phyloP scores from a whole-genome alignment of 2,888 invertebrate species.

The Erannis defoliaria region DNA sequence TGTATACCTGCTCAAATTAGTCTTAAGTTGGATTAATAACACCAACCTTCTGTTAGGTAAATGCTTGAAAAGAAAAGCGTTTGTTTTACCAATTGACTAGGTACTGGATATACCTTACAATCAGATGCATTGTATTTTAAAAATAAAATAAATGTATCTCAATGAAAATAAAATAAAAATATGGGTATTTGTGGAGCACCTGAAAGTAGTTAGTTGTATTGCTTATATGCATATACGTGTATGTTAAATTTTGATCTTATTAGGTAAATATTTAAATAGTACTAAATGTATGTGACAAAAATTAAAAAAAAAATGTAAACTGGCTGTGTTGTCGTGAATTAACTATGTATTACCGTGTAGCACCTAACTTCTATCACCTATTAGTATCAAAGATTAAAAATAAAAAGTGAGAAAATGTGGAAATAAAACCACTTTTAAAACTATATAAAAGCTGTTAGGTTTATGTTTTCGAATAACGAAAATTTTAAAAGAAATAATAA shows the following conservation, averaged over 20 bases:
- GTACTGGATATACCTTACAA: constrained; percentile 13
- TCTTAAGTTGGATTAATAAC: constrained; percentile 61
- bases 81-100: background rate
- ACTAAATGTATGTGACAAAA: constrained; percentile 27
- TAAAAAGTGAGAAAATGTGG: background rate
- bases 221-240: constrained; percentile 9
- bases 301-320: constrained; percentile 32
- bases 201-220: constrained; percentile 1
- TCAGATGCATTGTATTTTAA: background rate
- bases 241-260: constrained; percentile 26
- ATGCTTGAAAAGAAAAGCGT: constrained; percentile 3
- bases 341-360: constrained; percentile 21
- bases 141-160: background rate
- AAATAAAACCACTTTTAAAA: constrained; percentile 16
- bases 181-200: constrained; percentile 24
- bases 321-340: constrained; percentile 38
- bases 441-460: background rate
- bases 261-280: constrained; percentile 19
- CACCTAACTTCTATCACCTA: constrained; percentile 5
- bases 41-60: constrained; percentile 43
- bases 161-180: constrained; percentile 3
- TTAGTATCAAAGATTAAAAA: constrained; percentile 8
- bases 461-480: too few relatives aligned
- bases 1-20: constrained; percentile 71
- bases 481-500: too few relatives aligned